Conservation (phyloP, 2,888 invertebrate genomes). For the Lysandra bellargus region DNA sequence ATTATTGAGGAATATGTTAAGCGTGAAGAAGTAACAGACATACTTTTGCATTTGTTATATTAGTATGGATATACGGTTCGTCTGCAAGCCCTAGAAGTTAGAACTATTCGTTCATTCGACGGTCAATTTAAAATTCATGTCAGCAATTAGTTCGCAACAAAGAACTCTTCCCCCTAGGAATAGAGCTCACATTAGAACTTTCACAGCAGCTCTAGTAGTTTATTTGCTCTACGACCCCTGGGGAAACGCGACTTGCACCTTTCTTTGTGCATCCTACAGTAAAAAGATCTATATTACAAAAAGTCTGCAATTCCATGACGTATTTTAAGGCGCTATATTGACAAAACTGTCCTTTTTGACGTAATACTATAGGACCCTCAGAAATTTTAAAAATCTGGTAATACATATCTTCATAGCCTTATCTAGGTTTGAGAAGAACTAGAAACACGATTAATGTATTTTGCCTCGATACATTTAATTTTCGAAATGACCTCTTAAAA, state of each 20-base stretch:
- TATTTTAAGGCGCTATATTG: too few relatives aligned
- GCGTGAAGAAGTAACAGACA: not conserved
- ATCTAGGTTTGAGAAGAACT: too few relatives aligned
- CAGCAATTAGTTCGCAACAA: not conserved
- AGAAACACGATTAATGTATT: too few relatives aligned
- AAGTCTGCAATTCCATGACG: not conserved
- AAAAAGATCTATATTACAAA: not conserved
- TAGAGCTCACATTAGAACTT: not conserved
- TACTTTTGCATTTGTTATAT: not conserved
- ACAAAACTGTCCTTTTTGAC: too few relatives aligned
- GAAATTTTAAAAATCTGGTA: too few relatives aligned
- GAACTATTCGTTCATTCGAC: not conserved
- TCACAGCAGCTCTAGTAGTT: not conserved
- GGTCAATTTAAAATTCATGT: conserved; percentile 22
- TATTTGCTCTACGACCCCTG: not conserved
- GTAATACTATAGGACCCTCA: too few relatives aligned
- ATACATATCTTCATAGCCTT: too few relatives aligned
- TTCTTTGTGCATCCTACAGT: conserved; percentile 15
- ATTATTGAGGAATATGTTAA: too few relatives aligned
- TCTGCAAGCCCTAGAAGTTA: not conserved
- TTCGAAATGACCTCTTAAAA: too few relatives aligned
- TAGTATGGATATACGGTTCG: not conserved
- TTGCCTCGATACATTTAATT: too few relatives aligned
- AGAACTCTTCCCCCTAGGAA: not conserved
- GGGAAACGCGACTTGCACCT: conserved; percentile 3